Evolutionary conservation across 1,140 invertebrate genomes (phyloP).

Genomic region (Bombus difficillimus): DNA sequence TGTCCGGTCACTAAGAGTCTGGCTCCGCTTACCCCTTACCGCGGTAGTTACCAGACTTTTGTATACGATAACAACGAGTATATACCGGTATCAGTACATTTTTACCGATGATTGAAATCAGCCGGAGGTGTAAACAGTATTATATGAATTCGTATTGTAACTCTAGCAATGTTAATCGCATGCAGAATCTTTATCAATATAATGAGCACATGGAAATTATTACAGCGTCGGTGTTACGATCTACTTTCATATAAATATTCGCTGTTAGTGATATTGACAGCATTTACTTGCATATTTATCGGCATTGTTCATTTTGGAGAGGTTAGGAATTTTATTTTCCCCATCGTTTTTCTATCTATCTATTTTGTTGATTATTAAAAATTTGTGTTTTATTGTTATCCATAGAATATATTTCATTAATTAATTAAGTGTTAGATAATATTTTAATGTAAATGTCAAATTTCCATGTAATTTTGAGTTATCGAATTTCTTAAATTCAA

Average conservation of each 20-base stretch:
- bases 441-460: not conserved
- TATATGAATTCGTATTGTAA: constrained; percentile 11
- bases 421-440: not conserved
- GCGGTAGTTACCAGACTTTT: no score
- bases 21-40: no score
- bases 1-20: no score
- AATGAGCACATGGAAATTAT: constrained; percentile 82
- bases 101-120: not conserved
- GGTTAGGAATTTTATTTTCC: constrained; percentile 73
- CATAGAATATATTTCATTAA: not conserved
- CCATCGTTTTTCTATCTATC: not conserved
- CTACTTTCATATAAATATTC: constrained; percentile 82
- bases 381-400: not conserved
- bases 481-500: not conserved
- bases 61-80: no score
- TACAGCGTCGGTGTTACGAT: constrained; percentile 83
- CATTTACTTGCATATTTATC: constrained; percentile 80
- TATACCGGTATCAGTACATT: not conserved
- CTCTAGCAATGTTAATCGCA: constrained; percentile 59
- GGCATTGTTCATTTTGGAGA: constrained; percentile 82
- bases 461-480: not conserved
- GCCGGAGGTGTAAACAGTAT: constrained; percentile 24
- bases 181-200: constrained; percentile 64
- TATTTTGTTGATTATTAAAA: constrained; percentile 7
- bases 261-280: constrained; percentile 78